A percentile compares a stretch with the other conserved stretches of the same genome.
These are phyloP conservation scores for Galerucella pusilla DNA, from an alignment of 2,888 invertebrate species.

Conservation along the genomic window DNA sequence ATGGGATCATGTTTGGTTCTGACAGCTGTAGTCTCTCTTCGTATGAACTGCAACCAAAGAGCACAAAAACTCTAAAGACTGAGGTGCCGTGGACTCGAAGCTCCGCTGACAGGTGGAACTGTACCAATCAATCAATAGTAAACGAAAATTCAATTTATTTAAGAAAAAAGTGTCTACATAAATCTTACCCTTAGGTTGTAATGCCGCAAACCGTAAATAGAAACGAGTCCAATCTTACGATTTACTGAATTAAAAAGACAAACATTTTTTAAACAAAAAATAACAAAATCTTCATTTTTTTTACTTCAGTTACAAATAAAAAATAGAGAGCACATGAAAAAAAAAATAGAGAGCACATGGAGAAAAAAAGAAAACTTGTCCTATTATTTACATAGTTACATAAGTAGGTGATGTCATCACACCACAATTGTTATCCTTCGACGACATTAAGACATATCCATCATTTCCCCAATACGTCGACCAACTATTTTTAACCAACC, in stretches of 20 bases:
- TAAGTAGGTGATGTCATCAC: conserved; percentile 90
- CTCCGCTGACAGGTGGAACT: too few relatives aligned
- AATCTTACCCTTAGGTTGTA: too few relatives aligned
- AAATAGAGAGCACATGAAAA: not conserved
- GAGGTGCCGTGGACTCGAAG: too few relatives aligned
- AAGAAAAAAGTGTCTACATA: too few relatives aligned
- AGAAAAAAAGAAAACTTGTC: not conserved
- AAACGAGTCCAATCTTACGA: too few relatives aligned
- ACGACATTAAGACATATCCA: conserved; percentile 93
- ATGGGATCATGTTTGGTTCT: too few relatives aligned
- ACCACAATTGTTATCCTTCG: conserved; percentile 92
- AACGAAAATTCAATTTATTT: too few relatives aligned
- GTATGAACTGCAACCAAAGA: too few relatives aligned
- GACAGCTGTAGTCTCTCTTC: too few relatives aligned
- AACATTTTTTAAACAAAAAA: not conserved
- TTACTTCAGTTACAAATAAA: not conserved
- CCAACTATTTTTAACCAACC: conserved; percentile 97
- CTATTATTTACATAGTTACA: conserved; percentile 71
- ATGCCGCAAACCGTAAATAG: too few relatives aligned
- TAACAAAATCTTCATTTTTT: not conserved
- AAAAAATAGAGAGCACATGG: not conserved
- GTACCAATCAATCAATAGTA: too few relatives aligned
- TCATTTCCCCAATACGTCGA: conserved; percentile 98
- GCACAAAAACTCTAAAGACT: too few relatives aligned
- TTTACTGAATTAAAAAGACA: not conserved